Evolutionary conservation across 2,888 invertebrate genomes (phyloP).

Genomic region (Dasysyrphus tricinctus): DNA sequence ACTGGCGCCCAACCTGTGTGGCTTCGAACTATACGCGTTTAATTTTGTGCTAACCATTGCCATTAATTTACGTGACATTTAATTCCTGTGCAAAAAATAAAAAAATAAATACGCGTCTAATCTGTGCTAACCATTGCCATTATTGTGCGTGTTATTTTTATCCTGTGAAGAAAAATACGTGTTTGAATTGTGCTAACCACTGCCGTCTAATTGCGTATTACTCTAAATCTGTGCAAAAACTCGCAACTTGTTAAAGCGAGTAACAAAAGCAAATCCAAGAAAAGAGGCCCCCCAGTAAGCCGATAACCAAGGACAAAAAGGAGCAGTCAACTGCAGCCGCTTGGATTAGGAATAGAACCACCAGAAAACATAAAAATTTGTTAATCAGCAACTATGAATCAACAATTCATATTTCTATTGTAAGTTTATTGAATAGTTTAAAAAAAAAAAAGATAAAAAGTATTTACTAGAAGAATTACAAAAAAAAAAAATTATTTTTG

Average conservation of each 20-base stretch:
- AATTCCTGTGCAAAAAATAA: too few relatives aligned
- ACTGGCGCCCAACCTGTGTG: too few relatives aligned
- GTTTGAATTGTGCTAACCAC: conserved; percentile 40
- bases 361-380: background rate
- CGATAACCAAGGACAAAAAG: background rate
- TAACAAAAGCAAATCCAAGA: background rate
- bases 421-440: conserved; percentile 1
- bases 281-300: conserved; percentile 41
- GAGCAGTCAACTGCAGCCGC: too few relatives aligned
- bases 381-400: background rate
- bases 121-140: conserved; percentile 12
- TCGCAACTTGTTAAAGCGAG: background rate
- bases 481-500: background rate
- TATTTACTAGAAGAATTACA: too few relatives aligned
- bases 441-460: too few relatives aligned
- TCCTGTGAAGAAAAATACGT: conserved; percentile 1
- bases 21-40: too few relatives aligned
- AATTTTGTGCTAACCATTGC: too few relatives aligned
- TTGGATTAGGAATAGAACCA: too few relatives aligned
- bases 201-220: conserved; percentile 73
- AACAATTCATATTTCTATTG: background rate
- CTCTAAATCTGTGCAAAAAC: conserved; percentile 1
- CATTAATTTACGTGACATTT: too few relatives aligned
- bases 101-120: background rate
- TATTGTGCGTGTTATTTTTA: background rate